A percentile compares a stretch with the other conserved stretches of the same genome.
phyloP scores from a whole-genome alignment of 1,140 invertebrate species.

The Sweltsa coloradensis region DNA sequence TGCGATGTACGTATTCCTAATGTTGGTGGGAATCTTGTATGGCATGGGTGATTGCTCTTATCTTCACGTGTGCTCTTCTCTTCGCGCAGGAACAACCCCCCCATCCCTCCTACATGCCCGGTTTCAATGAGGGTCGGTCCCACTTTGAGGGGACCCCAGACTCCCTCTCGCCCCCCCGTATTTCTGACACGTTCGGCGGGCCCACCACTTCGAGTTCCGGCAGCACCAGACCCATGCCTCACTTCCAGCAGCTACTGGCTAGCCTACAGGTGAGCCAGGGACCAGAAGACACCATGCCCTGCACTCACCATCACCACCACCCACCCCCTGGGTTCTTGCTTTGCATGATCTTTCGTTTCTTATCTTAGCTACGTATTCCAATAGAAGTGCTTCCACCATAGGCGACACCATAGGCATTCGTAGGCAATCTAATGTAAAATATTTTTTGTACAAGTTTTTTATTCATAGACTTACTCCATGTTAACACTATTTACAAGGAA shows the following conservation, averaged over 20 bases:
- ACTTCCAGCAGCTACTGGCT: conserved; percentile 52
- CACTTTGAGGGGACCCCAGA: conserved; percentile 5
- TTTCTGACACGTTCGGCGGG: conserved; percentile 10
- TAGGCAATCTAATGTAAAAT: too few species aligned
- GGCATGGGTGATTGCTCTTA: not conserved
- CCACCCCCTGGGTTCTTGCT: too few species aligned
- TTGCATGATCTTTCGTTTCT: too few species aligned
- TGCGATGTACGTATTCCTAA: not conserved
- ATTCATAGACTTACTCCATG: too few species aligned
- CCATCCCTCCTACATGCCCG: conserved; percentile 9
- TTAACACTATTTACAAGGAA: too few species aligned
- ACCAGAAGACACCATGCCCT: not conserved
- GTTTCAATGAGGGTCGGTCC: conserved; percentile 7
- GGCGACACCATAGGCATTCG: too few species aligned
- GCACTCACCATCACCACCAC: too few species aligned
- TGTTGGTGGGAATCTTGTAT: not conserved
- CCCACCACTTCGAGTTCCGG: conserved; percentile 39
- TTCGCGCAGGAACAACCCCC: conserved; percentile 1
- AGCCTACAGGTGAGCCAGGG: conserved; percentile 58
- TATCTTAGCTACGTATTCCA: too few species aligned
- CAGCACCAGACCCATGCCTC: conserved; percentile 46
- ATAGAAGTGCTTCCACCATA: too few species aligned
- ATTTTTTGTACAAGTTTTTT: too few species aligned
- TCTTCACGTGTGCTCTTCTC: conserved; percentile 1
- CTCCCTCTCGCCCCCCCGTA: conserved; percentile 7